phyloP scores from a whole-genome alignment of 1,140 invertebrate genomes.

The Macrobrachium rosenbergii region DNA sequence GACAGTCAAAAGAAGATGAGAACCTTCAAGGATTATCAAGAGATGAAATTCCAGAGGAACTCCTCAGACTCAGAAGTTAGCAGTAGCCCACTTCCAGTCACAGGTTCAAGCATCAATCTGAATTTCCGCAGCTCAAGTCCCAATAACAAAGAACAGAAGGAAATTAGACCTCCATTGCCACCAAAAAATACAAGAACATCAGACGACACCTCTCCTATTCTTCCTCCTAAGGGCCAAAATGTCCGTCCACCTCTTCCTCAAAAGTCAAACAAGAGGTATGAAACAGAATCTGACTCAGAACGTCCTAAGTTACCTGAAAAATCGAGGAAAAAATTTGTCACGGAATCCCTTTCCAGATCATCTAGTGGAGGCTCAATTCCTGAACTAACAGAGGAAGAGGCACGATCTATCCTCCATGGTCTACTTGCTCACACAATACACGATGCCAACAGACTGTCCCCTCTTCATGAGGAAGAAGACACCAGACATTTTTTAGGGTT shows the following conservation, averaged over 20 bases:
- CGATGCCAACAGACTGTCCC: conserved; percentile 45
- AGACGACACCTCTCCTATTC: conserved; percentile 23
- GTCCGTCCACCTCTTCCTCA: conserved; percentile 47
- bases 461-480: conserved; percentile 56
- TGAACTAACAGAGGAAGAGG: conserved; percentile 56
- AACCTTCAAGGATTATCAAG: conserved; percentile 58
- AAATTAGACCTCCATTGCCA: conserved; percentile 46
- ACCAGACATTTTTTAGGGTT: conserved; percentile 54
- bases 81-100: conserved; percentile 53
- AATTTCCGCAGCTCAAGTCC: conserved; percentile 52
- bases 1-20: conserved; percentile 33
- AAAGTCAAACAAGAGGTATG: conserved; percentile 26
- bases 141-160: conserved; percentile 30
- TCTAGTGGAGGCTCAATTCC: conserved; percentile 56
- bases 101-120: conserved; percentile 50
- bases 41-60: conserved; percentile 43
- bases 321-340: conserved; percentile 26
- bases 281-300: conserved; percentile 26
- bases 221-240: conserved; percentile 32
- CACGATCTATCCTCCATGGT: conserved; percentile 51
- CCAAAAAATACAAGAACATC: conserved; percentile 27
- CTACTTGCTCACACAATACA: conserved; percentile 32
- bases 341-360: conserved; percentile 32
- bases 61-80: conserved; percentile 3
- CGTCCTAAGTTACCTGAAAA: conserved; percentile 53